A percentile compares a stretch with the other conserved stretches of the same genome.
Evolutionary conservation across 2,797 vertebrate genomes (phyloP).

Genomic region (Sphenopsis melanotis): DNA sequence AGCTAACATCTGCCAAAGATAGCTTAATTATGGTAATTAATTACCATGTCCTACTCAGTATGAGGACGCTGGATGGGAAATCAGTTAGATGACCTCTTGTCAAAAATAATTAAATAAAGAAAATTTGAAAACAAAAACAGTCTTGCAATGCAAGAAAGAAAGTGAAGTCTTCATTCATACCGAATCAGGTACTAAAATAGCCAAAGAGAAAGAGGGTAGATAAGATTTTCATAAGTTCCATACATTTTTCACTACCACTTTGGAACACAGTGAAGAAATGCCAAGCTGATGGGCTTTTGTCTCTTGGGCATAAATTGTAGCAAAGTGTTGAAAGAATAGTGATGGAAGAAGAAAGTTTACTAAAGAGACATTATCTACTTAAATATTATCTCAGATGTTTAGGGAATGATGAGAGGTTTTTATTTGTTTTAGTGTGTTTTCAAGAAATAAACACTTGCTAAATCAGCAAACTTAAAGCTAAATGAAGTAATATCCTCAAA

Average conservation of each 20-base stretch:
- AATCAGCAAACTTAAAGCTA: not conserved
- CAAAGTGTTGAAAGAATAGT: not conserved
- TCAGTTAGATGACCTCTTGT: not conserved
- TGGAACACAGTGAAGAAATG: not conserved
- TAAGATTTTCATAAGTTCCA: not conserved
- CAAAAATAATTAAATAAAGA: too few relatives aligned
- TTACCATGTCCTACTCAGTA: not conserved
- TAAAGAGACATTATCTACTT: not conserved
- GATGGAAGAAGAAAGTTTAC: not conserved
- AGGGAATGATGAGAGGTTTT: not conserved
- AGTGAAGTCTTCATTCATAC: not conserved
- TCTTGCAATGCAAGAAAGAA: not conserved
- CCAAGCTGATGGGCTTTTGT: not conserved
- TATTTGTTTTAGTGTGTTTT: not conserved
- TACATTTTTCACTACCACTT: not conserved
- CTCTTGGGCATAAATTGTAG: not conserved
- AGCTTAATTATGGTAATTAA: not conserved
- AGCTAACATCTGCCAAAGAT: not conserved
- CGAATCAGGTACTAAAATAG: not conserved
- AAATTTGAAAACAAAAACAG: too few relatives aligned
- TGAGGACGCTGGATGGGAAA: not conserved
- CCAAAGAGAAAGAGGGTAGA: not conserved
- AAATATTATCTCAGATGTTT: not conserved
- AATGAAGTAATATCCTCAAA: not conserved
- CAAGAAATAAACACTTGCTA: not conserved